Conservation (phyloP, 1,140 invertebrate genomes). For the Lepidurus arcticus region DNA sequence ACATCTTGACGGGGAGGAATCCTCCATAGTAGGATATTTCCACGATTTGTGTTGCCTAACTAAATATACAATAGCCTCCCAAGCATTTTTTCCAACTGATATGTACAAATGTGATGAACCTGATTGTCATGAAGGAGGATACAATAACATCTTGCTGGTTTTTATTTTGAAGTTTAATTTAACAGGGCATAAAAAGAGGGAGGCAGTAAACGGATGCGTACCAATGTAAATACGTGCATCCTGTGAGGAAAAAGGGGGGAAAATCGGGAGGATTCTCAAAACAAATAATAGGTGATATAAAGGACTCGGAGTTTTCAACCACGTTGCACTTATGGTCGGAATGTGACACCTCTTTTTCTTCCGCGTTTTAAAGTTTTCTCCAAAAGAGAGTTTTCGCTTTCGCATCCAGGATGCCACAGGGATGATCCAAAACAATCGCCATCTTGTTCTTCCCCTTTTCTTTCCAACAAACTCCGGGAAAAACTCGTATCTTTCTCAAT, state of each 20-base stretch:
- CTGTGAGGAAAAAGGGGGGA: neutral
- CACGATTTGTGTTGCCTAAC: neutral
- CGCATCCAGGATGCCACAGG: neutral
- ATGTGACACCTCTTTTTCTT: neutral
- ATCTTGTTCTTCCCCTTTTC: neutral
- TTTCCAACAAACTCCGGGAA: neutral
- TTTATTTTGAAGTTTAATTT: neutral
- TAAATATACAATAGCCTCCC: conserved; percentile 19
- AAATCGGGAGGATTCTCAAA: neutral
- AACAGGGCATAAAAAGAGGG: conserved; percentile 19
- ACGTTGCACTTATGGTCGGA: conserved; percentile 21
- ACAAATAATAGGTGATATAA: conserved; percentile 12
- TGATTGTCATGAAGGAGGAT: conserved; percentile 6
- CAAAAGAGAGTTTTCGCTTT: neutral
- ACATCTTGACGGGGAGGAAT: neutral
- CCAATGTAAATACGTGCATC: neutral
- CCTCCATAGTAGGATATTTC: conserved; percentile 19
- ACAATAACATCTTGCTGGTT: neutral
- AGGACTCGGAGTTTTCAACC: conserved; percentile 21
- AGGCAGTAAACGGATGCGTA: conserved; percentile 19
- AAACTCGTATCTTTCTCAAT: neutral
- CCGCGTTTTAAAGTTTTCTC: neutral
- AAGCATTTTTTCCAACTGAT: conserved; percentile 19
- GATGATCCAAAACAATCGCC: neutral
- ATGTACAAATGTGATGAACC: conserved; percentile 11